A percentile compares a stretch with the other conserved stretches of the same genome.
Conservation (phyloP, 2,797 vertebrate genomes). For the Phrynocephalus guinanensis region DNA sequence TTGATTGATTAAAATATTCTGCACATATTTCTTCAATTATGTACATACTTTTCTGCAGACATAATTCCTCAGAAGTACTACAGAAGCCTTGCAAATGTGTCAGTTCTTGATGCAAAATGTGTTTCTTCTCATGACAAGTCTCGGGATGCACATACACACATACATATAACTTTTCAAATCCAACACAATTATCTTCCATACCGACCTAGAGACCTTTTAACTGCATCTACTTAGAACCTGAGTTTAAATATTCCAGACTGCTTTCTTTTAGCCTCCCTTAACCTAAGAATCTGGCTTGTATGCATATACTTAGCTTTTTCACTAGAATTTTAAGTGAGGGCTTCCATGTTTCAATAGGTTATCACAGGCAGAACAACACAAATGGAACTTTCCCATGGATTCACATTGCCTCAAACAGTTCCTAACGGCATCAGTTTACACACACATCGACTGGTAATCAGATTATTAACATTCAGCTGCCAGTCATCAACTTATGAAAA, state of each 20-base stretch:
- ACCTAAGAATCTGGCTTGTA: not conserved
- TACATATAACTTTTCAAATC: too few species aligned
- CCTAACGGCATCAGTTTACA: not conserved
- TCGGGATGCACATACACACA: too few species aligned
- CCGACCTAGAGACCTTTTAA: not conserved
- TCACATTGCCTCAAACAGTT: not conserved
- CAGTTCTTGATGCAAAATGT: too few species aligned
- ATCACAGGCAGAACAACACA: not conserved
- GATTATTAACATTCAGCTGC: slow-evolving; percentile 1
- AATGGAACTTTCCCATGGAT: not conserved
- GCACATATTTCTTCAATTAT: too few species aligned
- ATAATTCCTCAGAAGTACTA: too few species aligned
- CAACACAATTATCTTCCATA: too few species aligned
- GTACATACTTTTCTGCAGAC: too few species aligned
- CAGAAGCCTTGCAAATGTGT: too few species aligned
- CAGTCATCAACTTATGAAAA: not conserved
- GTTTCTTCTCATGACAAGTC: too few species aligned
- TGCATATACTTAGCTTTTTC: not conserved
- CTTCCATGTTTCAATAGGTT: not conserved
- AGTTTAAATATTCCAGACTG: not conserved
- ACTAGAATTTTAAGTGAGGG: not conserved
- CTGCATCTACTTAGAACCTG: not conserved
- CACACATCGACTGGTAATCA: not conserved
- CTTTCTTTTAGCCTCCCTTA: not conserved
- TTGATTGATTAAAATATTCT: too few species aligned